Conservation (phyloP, 2,888 invertebrate species). For the Lasioglossum oenotherae region DNA sequence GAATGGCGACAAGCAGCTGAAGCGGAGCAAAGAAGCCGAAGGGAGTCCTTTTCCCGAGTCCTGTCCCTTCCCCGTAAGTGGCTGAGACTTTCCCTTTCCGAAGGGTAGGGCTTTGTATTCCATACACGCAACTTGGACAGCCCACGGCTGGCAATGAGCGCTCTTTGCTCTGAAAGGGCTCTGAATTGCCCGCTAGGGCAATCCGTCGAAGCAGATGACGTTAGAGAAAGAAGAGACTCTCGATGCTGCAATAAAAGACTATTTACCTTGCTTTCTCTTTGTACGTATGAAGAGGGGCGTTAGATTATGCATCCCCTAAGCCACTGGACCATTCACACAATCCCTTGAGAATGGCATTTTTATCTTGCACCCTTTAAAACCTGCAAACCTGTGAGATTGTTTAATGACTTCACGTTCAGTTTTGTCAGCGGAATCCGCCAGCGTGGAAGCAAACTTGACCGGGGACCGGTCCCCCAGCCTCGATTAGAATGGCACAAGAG, state of each 20-base stretch:
- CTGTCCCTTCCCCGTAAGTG: background rate
- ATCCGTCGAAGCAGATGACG: conserved; percentile 21
- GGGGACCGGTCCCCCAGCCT: conserved; percentile 51
- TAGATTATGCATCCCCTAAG: background rate
- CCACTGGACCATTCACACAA: background rate
- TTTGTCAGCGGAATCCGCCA: background rate
- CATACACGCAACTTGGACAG: background rate
- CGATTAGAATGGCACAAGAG: conserved; percentile 64
- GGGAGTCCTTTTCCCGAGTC: background rate
- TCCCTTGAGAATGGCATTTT: background rate
- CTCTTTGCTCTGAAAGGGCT: conserved; percentile 1
- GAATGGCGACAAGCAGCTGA: background rate
- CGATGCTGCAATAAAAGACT: conserved; percentile 1
- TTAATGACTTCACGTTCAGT: background rate
- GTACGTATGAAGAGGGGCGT: background rate
- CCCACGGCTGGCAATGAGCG: background rate
- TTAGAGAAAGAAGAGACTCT: conserved; percentile 30
- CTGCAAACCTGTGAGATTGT: background rate
- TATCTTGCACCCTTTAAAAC: background rate
- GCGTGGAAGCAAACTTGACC: conserved; percentile 4
- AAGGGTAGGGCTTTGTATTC: background rate
- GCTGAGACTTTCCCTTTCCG: background rate
- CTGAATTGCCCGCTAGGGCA: background rate
- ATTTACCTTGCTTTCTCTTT: background rate
- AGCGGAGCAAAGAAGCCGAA: background rate